phyloP scores from a whole-genome alignment of 1,140 invertebrate genomes.

The Drosophila tsacasi region DNA sequence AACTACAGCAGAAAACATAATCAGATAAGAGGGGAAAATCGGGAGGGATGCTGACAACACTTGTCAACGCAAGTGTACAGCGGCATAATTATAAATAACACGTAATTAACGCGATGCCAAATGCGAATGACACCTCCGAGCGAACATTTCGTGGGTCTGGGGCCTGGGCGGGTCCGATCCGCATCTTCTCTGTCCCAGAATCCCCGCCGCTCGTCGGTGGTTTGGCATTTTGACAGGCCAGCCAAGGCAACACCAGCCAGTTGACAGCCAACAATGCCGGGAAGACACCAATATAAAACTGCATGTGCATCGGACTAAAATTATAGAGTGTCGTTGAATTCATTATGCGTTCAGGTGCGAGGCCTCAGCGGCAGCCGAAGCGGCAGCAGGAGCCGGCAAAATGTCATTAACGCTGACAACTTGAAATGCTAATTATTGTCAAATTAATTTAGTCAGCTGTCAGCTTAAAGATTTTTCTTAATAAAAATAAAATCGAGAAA shows the following conservation, averaged over 20 bases:
- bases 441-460: constrained; percentile 85
- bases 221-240: constrained; percentile 59
- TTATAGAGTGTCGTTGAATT: constrained; percentile 75
- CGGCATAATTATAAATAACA: constrained; percentile 82
- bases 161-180: constrained; percentile 1
- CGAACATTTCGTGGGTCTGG: constrained; percentile 22
- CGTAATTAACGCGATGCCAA: constrained; percentile 80
- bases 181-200: constrained; percentile 19
- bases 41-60: constrained; percentile 65
- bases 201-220: constrained; percentile 7
- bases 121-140: constrained; percentile 76
- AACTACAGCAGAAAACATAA: constrained; percentile 38
- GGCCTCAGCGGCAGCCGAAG: background rate
- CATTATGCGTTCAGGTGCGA: constrained; percentile 44
- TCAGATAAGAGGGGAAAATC: constrained; percentile 1
- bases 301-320: constrained; percentile 56
- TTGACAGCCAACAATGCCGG: constrained; percentile 58
- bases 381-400: constrained; percentile 25
- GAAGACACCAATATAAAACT: constrained; percentile 46
- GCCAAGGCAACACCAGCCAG: constrained; percentile 52
- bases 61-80: constrained; percentile 79
- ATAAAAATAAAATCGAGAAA: constrained; percentile 54
- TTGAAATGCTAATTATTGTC: constrained; percentile 85
- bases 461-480: constrained; percentile 80
- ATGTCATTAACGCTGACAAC: constrained; percentile 85